A percentile compares a stretch with the other conserved stretches of the same genome.
Evolutionary conservation across 2,888 invertebrate genomes (phyloP).

Genomic region (Cantharis nigra): DNA sequence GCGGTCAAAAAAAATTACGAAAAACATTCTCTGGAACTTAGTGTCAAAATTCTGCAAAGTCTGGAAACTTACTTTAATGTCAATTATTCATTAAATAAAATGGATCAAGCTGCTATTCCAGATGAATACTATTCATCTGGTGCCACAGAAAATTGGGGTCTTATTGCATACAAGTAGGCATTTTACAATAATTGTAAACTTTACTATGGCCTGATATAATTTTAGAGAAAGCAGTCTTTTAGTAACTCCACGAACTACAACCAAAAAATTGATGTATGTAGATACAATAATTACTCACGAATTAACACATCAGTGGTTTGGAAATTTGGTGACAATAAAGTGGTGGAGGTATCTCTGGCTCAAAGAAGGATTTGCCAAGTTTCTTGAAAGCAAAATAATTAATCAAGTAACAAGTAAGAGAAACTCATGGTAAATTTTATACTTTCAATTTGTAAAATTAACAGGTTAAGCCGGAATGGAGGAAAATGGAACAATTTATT

Average conservation of each 20-base stretch:
- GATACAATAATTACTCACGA: slow-evolving; percentile 56
- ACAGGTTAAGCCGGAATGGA: slow-evolving; percentile 19
- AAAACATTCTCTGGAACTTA: slow-evolving; percentile 7
- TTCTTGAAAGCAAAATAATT: slow-evolving; percentile 56
- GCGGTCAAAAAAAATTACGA: slow-evolving; percentile 66
- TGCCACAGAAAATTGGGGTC: slow-evolving; percentile 6
- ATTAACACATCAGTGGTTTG: slow-evolving; percentile 62
- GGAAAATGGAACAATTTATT: slow-evolving; percentile 12
- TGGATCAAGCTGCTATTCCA: not conserved
- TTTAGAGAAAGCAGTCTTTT: not conserved
- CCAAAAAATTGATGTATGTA: slow-evolving; percentile 36
- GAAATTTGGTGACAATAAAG: slow-evolving; percentile 51
- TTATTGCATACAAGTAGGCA: not conserved
- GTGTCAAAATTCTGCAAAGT: slow-evolving; percentile 9
- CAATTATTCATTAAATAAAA: not conserved
- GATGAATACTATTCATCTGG: not conserved
- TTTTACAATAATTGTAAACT: not conserved
- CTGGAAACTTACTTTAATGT: not conserved
- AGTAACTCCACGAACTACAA: not conserved
- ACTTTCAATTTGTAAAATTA: not conserved
- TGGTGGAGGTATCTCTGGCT: slow-evolving; percentile 56
- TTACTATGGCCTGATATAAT: not conserved
- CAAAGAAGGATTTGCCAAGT: slow-evolving; percentile 61
- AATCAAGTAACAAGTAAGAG: slow-evolving; percentile 26
- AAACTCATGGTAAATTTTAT: too few species aligned